Evolutionary conservation across 2,113 vertebrate species (phyloP).

Genomic region (Pluvialis apricaria): DNA sequence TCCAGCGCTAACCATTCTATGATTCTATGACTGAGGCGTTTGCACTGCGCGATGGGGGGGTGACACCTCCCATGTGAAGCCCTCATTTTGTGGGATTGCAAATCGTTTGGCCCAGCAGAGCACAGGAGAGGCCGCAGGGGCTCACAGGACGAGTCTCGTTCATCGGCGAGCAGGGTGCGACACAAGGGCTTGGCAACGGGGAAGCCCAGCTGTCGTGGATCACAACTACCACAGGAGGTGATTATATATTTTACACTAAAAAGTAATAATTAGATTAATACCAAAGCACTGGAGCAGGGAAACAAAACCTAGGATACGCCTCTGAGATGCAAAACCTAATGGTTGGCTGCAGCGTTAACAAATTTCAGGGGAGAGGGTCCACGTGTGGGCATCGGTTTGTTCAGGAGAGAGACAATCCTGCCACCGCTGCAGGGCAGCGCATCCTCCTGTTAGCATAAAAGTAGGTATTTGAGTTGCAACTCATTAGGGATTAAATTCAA

Average conservation of each 20-base stretch:
- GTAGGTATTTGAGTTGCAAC: not conserved
- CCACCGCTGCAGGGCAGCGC: not conserved
- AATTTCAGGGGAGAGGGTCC: not conserved
- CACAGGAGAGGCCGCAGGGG: not conserved
- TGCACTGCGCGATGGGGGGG: rapidly evolving
- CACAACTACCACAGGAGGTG: not conserved
- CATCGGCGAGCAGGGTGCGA: not conserved
- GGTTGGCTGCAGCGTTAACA: not conserved
- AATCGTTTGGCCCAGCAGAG: rapidly evolving
- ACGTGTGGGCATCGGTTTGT: not conserved
- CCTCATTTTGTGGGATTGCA: too few species aligned
- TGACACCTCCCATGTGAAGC: not conserved
- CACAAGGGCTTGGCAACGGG: not conserved
- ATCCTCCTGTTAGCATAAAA: not conserved
- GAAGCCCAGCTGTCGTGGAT: not conserved
- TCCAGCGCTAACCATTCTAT: not conserved
- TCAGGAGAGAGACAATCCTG: not conserved
- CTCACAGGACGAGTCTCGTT: not conserved
- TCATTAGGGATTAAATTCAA: not conserved
- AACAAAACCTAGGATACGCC: not conserved
- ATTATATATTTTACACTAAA: not conserved
- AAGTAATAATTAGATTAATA: not conserved
- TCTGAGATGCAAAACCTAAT: not conserved
- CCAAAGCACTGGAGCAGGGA: not conserved
- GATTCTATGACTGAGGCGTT: not conserved